Conservation (phyloP, 1,140 invertebrate species). For the Ostrea denselamellosa region DNA sequence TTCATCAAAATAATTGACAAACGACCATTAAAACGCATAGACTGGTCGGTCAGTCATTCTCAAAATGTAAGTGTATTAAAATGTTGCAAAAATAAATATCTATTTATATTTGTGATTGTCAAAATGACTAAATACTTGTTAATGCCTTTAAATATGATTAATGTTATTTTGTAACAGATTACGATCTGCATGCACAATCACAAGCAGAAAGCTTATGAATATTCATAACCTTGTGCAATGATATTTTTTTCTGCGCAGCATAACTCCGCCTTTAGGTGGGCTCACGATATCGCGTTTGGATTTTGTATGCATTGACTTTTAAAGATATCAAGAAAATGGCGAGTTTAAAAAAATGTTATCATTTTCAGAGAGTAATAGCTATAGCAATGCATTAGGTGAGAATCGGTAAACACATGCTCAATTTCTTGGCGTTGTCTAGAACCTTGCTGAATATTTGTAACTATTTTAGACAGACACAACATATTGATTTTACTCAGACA, state of each 20-base stretch:
- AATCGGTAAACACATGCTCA: no score
- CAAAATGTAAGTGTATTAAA: background rate
- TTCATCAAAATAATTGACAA: background rate
- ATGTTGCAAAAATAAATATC: background rate
- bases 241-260: slow-evolving; percentile 28
- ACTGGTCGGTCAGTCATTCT: background rate
- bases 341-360: background rate
- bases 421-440: background rate
- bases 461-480: background rate
- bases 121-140: background rate
- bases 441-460: background rate
- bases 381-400: no score
- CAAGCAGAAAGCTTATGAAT: background rate
- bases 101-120: background rate
- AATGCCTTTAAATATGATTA: background rate
- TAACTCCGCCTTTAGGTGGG: background rate
- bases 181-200: background rate
- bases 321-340: background rate
- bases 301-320: background rate
- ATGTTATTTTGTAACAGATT: background rate
- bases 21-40: background rate
- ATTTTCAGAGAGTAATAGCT: no score
- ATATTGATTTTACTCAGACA: background rate
- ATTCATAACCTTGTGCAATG: slow-evolving; percentile 24
- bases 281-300: background rate